These are phyloP conservation scores for Cerastis leucographa DNA, from an alignment of 2,888 invertebrate genomes.

Conservation along the genomic window DNA sequence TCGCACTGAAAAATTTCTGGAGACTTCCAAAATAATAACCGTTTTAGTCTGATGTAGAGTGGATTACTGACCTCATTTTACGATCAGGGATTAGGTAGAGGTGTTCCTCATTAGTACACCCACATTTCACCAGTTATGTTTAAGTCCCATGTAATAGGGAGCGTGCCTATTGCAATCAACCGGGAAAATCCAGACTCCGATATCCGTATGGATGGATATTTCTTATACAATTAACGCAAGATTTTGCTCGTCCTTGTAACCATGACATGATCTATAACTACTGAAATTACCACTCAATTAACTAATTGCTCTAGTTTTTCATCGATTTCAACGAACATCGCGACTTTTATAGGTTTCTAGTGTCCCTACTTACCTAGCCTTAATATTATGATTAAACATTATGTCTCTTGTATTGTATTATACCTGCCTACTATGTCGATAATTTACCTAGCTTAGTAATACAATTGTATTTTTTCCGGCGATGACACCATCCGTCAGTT, in stretches of 20 bases:
- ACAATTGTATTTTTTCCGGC: slow-evolving; percentile 14
- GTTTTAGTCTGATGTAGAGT: background rate
- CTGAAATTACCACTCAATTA: slow-evolving; percentile 10
- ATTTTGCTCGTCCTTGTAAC: background rate
- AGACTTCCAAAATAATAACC: background rate
- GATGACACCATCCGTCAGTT: slow-evolving; percentile 5
- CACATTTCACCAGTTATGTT: too few relatives aligned
- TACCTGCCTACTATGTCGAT: background rate
- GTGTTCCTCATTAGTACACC: too few relatives aligned
- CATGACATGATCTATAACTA: slow-evolving; percentile 3
- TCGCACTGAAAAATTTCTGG: background rate
- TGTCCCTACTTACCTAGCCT: background rate
- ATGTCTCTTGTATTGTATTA: too few relatives aligned
- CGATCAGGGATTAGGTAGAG: too few relatives aligned
- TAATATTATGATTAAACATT: slow-evolving; percentile 15
- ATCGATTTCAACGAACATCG: background rate
- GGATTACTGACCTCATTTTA: too few relatives aligned
- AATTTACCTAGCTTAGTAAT: slow-evolving; percentile 8
- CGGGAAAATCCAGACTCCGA: too few relatives aligned
- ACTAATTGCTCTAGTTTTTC: slow-evolving; percentile 3
- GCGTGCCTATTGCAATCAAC: too few relatives aligned
- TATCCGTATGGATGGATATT: too few relatives aligned
- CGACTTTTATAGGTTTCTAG: background rate
- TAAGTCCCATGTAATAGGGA: too few relatives aligned
- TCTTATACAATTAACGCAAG: background rate